Evolutionary conservation across 2,888 invertebrate species (phyloP).

Genomic region (Ormyrus thymus): DNA sequence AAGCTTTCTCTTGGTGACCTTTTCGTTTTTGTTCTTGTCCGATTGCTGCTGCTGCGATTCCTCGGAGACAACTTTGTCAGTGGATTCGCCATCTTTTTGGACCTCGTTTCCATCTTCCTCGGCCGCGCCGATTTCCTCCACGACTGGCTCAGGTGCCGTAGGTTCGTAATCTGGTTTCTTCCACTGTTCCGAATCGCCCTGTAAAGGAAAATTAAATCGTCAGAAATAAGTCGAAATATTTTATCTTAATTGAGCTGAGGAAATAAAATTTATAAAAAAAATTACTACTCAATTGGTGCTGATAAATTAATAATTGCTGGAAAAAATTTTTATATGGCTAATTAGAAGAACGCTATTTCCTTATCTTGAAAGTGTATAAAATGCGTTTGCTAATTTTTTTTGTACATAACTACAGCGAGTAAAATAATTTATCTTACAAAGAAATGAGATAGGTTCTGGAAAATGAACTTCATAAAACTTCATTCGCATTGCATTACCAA

Average conservation of each 20-base stretch:
- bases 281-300: no score
- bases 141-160: slow-evolving; percentile 66
- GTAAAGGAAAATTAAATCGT: slow-evolving; percentile 24
- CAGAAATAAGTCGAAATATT: background rate
- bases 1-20: slow-evolving; percentile 76
- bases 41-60: slow-evolving; percentile 32
- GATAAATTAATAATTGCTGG: no score
- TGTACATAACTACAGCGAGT: background rate
- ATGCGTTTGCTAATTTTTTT: no score
- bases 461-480: no score
- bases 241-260: no score
- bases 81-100: slow-evolving; percentile 13
- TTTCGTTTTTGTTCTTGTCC: slow-evolving; percentile 76
- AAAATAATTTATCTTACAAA: background rate
- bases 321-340: no score
- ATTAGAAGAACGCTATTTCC: no score
- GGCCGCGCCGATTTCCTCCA: slow-evolving; percentile 16
- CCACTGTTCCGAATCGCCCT: slow-evolving; percentile 60
- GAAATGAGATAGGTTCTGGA: background rate
- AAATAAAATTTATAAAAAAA: no score
- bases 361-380: no score
- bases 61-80: no score
- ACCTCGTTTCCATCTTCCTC: slow-evolving; percentile 39
- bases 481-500: no score
- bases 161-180: slow-evolving; percentile 73